Evolutionary conservation across 1,140 invertebrate genomes (phyloP), one percentile per base, ranked within the genome.

Genomic region (Teleopsis dalmanni): DNA sequence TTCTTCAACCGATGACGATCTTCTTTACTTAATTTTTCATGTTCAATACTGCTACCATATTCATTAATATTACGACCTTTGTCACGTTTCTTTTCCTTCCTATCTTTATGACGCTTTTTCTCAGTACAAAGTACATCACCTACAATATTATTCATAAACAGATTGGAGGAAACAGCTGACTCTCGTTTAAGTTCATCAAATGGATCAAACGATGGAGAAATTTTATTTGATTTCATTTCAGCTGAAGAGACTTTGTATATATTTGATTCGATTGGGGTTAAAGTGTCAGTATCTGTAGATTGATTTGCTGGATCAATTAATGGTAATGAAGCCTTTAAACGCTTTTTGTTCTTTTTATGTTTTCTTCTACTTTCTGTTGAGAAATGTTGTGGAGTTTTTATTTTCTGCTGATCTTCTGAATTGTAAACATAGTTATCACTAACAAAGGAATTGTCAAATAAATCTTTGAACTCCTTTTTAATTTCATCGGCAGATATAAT

Each of bases 301-400:
- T 18, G 16, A 43, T 29, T 43, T 11, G 41, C 10, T n/a, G n/a
- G n/a, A n/a, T 44, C 42, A 6, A 33, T 27, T 27, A 35, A 29
- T 9, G 48, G 41, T 11, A 43, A 23, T 3, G 78, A 78, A 53
- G 76, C 79, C 60, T 88, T 88, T 45, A 83, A 78, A 5, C 82
- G 80, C 59, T 86, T 88, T 60, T 87, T 85, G 58, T 87, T 88
- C 71, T 88, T 88, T 63, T 87, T 88, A 56, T 88, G 86, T 58
- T 87, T 88, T 58, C 84, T 50, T 4, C 83, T 73, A 23, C 75
- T 60, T 56, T 82, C 81, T 21, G 65, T 59, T 0, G 67, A 65
- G 41, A 57, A 69, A n/a, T 54, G 42, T 22, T 49, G 38, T 2
- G 43, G 38, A n/a, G 43, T 31, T 14, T 37, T 27, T 23, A 26